Conservation (phyloP, 2,888 invertebrate genomes). For the Tenthredo mesomela region DNA sequence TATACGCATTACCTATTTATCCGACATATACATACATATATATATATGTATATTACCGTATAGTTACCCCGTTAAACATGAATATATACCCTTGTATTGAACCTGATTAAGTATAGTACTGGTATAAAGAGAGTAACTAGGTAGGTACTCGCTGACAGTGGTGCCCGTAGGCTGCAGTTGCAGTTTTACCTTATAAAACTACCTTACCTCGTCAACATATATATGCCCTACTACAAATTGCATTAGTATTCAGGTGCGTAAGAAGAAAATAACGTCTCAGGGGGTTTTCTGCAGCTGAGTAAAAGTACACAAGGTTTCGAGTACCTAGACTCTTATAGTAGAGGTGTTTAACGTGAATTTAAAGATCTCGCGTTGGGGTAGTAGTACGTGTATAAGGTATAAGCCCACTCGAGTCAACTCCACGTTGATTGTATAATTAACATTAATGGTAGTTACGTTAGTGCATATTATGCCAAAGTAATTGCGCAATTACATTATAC, state of each 20-base stretch:
- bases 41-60: background rate
- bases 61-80: background rate
- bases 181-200: conserved; percentile 13
- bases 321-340: background rate
- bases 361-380: conserved; percentile 31
- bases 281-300: conserved; percentile 6
- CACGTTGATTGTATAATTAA: conserved; percentile 59
- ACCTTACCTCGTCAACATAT: conserved; percentile 18
- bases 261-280: background rate
- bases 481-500: conserved; percentile 63
- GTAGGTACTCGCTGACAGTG: background rate
- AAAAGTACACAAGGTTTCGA: background rate
- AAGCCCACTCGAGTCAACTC: conserved; percentile 24
- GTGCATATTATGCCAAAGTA: conserved; percentile 61
- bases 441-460: conserved; percentile 57
- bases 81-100: conserved; percentile 8
- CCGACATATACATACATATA: background rate
- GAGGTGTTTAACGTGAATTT: conserved; percentile 30
- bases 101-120: conserved; percentile 5
- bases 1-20: background rate
- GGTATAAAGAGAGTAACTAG: conserved; percentile 4
- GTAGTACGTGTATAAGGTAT: background rate
- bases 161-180: conserved; percentile 13
- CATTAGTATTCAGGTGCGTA: conserved; percentile 39
- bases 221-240: conserved; percentile 27